Evolutionary conservation across 2,888 invertebrate genomes (phyloP).

Genomic region (Andrena bicolor): DNA sequence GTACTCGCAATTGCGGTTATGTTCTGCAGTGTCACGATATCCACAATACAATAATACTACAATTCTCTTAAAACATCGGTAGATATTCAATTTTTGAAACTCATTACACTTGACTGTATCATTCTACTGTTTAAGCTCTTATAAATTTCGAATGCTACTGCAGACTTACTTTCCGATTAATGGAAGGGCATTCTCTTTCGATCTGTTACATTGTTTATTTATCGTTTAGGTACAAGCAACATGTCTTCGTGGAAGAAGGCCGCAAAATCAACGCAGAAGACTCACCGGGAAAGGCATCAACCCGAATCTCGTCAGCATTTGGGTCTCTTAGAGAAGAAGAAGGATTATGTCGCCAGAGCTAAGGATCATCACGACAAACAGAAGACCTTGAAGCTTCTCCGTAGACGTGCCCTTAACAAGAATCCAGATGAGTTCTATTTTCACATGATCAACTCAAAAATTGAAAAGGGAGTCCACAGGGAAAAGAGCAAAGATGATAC

Average conservation of each 20-base stretch:
- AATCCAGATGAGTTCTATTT: slow-evolving; percentile 99
- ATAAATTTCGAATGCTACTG: not conserved
- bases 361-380: slow-evolving; percentile 93
- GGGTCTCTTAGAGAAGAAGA: slow-evolving; percentile 95
- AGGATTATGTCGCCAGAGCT: slow-evolving; percentile 93
- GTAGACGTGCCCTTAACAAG: slow-evolving; percentile 94
- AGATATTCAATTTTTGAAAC: not conserved
- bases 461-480: slow-evolving; percentile 88
- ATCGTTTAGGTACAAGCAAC: slow-evolving; percentile 37
- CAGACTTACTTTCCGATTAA: not conserved
- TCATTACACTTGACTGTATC: not conserved
- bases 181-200: not conserved
- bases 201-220: too few relatives aligned
- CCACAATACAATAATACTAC: not conserved
- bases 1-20: slow-evolving; percentile 43
- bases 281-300: slow-evolving; percentile 94
- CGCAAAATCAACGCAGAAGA: slow-evolving; percentile 93
- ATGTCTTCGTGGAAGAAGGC: slow-evolving; percentile 97
- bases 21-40: not conserved
- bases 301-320: slow-evolving; percentile 91
- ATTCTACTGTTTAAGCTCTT: not conserved
- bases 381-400: slow-evolving; percentile 92
- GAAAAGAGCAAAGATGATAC: slow-evolving; percentile 89
- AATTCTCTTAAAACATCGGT: not conserved
- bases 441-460: slow-evolving; percentile 97